Conservation (phyloP, 2,113 vertebrate species). For the Struthio camelus region DNA sequence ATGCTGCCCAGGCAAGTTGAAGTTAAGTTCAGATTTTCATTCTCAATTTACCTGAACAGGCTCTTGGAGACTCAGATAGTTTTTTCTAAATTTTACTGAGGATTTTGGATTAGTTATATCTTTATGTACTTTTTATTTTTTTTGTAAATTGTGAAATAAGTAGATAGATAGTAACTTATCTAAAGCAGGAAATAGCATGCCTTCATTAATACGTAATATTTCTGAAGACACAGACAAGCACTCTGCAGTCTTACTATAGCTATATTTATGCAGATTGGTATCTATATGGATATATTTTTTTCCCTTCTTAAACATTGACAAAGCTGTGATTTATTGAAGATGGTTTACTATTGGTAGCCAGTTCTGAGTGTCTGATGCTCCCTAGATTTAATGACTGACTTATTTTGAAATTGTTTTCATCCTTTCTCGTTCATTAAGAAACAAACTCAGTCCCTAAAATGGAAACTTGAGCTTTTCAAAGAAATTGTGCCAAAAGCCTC, state of each 20-base stretch:
- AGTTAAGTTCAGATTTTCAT: neutral
- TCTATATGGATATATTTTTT: neutral
- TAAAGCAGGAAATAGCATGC: neutral
- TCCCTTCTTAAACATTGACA: neutral
- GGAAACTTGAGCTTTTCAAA: neutral
- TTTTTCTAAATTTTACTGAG: neutral
- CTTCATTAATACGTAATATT: neutral
- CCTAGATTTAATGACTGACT: neutral
- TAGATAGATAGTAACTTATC: neutral
- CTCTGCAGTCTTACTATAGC: neutral
- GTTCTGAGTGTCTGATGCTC: neutral
- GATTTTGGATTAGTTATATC: neutral
- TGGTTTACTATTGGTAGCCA: neutral
- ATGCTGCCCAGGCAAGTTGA: neutral
- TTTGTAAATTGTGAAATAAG: neutral
- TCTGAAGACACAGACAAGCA: neutral
- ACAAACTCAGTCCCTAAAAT: neutral
- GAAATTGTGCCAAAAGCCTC: neutral
- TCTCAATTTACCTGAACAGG: neutral
- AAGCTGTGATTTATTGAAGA: neutral
- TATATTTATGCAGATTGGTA: neutral
- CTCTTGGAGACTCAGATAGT: neutral
- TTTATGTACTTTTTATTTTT: neutral
- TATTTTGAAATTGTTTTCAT: conserved; percentile 8
- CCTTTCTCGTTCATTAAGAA: conserved; percentile 18